These are phyloP conservation scores for Synergus umbraculus DNA, from an alignment of 2,888 invertebrate species.

Conservation along the genomic window DNA sequence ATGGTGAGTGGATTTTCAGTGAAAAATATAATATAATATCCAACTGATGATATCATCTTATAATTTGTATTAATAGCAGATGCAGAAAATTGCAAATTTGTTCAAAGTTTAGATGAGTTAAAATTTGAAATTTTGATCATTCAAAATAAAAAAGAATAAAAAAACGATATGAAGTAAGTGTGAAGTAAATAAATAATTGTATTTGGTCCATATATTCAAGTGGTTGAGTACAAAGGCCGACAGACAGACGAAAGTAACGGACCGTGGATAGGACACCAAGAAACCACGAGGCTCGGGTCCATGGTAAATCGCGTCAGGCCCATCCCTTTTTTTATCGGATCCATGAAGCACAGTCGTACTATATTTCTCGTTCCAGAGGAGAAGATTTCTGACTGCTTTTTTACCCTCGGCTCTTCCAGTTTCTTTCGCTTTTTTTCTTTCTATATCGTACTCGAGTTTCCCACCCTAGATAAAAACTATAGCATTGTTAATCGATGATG, in stretches of 20 bases:
- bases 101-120: too few relatives aligned
- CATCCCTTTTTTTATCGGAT: conserved; percentile 64
- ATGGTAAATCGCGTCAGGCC: conserved; percentile 69
- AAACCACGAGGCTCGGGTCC: conserved; percentile 60
- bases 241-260: conserved; percentile 15
- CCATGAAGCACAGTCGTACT: conserved; percentile 59
- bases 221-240: neutral
- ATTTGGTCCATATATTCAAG: neutral
- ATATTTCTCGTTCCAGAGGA: conserved; percentile 63
- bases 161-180: neutral
- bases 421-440: conserved; percentile 44
- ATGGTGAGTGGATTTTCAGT: neutral
- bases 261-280: conserved; percentile 53
- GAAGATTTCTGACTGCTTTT: conserved; percentile 62
- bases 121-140: neutral
- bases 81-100: too few relatives aligned
- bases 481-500: conserved; percentile 19
- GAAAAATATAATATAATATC: neutral
- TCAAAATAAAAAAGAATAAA: neutral
- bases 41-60: neutral
- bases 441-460: conserved; percentile 16
- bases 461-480: neutral
- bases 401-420: conserved; percentile 61
- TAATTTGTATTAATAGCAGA: neutral
- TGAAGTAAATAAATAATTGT: conserved; percentile 1